phyloP scores from a whole-genome alignment of 2,888 invertebrate species.

The Lepeophtheirus nordmannii region DNA sequence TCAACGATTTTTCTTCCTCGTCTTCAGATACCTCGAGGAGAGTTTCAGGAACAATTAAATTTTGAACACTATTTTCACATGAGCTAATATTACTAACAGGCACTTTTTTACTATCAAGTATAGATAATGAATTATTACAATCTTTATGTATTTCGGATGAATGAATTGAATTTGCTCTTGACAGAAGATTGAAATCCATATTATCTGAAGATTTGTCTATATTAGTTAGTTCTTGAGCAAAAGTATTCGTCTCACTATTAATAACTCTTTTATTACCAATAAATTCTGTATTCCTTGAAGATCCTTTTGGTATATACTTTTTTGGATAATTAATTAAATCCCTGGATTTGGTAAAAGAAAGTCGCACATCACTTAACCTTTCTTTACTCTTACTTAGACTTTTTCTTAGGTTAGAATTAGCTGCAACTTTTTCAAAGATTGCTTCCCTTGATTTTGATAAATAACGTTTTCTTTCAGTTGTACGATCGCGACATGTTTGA shows the following conservation, averaged over 20 bases:
- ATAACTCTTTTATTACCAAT: too few relatives aligned
- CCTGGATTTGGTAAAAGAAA: slow-evolving; percentile 32
- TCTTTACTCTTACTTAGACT: slow-evolving; percentile 32
- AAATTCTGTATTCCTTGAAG: slow-evolving; percentile 26
- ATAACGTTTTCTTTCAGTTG: slow-evolving; percentile 30
- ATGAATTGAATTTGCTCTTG: too few relatives aligned
- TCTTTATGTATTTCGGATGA: too few relatives aligned
- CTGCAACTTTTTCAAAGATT: slow-evolving; percentile 37
- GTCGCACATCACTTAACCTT: slow-evolving; percentile 31
- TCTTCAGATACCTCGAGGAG: slow-evolving; percentile 23
- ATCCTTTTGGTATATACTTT: too few relatives aligned
- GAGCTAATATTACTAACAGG: background rate
- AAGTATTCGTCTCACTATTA: too few relatives aligned
- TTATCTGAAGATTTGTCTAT: too few relatives aligned
- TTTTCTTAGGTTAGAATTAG: slow-evolving; percentile 30
- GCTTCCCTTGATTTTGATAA: slow-evolving; percentile 41
- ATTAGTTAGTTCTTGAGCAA: too few relatives aligned
- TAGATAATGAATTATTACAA: too few relatives aligned
- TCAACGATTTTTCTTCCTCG: slow-evolving; percentile 12
- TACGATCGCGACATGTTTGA: slow-evolving; percentile 20
- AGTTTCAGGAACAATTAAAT: slow-evolving; percentile 6
- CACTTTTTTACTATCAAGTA: too few relatives aligned
- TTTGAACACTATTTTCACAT: background rate
- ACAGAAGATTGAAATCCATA: too few relatives aligned
- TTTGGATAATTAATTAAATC: slow-evolving; percentile 24